These are phyloP conservation scores for Porphyrio hochstetteri DNA, from an alignment of 2,113 vertebrate species.

Conservation along the genomic window DNA sequence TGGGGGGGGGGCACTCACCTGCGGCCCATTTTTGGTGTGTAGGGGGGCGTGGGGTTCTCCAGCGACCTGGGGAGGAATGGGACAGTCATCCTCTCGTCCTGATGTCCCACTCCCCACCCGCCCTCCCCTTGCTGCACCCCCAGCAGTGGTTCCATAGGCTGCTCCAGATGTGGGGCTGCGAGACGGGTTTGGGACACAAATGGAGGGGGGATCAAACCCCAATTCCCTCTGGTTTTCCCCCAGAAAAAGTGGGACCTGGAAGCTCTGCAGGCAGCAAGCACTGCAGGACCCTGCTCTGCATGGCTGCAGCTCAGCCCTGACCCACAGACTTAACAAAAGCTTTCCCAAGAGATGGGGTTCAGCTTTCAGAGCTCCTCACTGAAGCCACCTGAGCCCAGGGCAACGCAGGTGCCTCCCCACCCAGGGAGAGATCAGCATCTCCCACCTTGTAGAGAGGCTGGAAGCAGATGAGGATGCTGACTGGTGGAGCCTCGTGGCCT, in stretches of 20 bases:
- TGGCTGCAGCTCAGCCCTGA: too few relatives aligned
- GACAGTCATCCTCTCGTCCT: background rate
- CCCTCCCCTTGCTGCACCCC: background rate
- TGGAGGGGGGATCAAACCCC: background rate
- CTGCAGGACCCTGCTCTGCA: fast-evolving
- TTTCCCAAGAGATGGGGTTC: background rate
- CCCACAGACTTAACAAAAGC: background rate
- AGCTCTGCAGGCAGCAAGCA: background rate
- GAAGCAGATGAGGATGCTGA: slow-evolving; percentile 88
- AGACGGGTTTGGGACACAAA: background rate
- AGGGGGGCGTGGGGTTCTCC: slow-evolving; percentile 93
- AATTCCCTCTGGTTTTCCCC: background rate
- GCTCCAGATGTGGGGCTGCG: fast-evolving
- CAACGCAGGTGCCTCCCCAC: background rate
- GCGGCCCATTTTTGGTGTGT: slow-evolving; percentile 89
- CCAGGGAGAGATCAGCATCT: fast-evolving
- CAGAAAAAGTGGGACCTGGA: fast-evolving
- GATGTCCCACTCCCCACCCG: fast-evolving
- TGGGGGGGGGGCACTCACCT: slow-evolving; percentile 73
- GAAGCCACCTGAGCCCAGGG: too few relatives aligned
- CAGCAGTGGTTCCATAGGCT: background rate
- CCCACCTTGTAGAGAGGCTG: slow-evolving; percentile 87
- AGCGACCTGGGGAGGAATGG: slow-evolving; percentile 80
- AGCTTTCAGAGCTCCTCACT: background rate
- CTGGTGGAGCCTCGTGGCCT: slow-evolving; percentile 84